phyloP scores from a whole-genome alignment of 2,888 invertebrate species.

The Automeris io region DNA sequence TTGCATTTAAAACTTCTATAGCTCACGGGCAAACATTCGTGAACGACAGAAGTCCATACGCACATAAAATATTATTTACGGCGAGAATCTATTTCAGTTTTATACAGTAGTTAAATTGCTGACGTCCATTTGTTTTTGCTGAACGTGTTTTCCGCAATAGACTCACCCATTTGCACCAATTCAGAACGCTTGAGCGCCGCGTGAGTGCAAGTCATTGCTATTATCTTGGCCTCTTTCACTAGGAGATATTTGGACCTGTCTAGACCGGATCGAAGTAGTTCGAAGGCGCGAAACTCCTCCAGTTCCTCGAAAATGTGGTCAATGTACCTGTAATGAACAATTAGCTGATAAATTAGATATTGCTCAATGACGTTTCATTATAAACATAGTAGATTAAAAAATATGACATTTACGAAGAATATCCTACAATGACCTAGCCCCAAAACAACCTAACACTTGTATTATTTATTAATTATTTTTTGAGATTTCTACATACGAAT shows the following conservation, averaged over 20 bases:
- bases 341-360: too few species aligned
- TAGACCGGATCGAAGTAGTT: conserved; percentile 94
- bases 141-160: neutral
- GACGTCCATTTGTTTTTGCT: neutral
- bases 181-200: conserved; percentile 98
- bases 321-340: conserved; percentile 81
- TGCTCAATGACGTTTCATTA: too few species aligned
- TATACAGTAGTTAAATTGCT: neutral
- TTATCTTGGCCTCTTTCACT: conserved; percentile 99
- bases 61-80: neutral
- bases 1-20: neutral
- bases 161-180: conserved; percentile 91
- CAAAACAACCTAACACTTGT: too few species aligned
- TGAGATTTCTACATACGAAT: too few species aligned
- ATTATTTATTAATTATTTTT: too few species aligned
- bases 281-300: conserved; percentile 99
- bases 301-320: conserved; percentile 96
- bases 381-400: too few species aligned
- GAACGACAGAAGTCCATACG: neutral
- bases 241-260: conserved; percentile 97
- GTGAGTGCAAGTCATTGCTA: conserved; percentile 99
- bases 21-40: neutral
- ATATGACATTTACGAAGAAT: too few species aligned
- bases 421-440: too few species aligned
- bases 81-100: conserved; percentile 5